Evolutionary conservation across 2,888 invertebrate genomes (phyloP).

Genomic region (Dolichopus griseipennis): DNA sequence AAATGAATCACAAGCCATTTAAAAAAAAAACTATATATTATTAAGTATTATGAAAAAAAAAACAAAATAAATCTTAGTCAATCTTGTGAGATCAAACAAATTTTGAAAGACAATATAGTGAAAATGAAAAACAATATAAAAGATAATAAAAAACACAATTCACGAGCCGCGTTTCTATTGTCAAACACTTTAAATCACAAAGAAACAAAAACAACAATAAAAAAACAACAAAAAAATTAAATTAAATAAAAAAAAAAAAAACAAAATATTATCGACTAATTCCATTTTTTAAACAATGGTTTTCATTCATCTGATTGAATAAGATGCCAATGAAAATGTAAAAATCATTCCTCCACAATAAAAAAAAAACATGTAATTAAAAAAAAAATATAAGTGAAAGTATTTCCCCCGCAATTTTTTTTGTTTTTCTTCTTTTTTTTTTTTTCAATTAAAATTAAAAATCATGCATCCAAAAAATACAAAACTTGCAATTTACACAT

Average conservation of each 20-base stretch:
- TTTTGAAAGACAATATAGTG: too few relatives aligned
- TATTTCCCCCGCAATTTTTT: background rate
- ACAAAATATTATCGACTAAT: background rate
- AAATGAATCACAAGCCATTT: too few relatives aligned
- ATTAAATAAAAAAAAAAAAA: too few relatives aligned
- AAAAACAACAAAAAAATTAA: too few relatives aligned
- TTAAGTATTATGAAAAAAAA: too few relatives aligned
- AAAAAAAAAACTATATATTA: too few relatives aligned
- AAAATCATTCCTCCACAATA: background rate
- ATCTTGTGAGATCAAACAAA: too few relatives aligned
- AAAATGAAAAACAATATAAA: background rate
- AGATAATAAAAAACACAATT: background rate
- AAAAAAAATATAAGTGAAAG: background rate
- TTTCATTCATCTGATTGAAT: background rate
- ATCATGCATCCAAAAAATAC: background rate
- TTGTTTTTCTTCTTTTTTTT: background rate
- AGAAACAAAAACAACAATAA: too few relatives aligned
- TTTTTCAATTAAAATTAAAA: constrained; percentile 3
- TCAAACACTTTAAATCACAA: background rate
- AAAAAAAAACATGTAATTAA: background rate
- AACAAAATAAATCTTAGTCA: too few relatives aligned
- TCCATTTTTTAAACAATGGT: background rate
- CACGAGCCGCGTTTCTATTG: background rate
- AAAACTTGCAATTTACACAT: background rate
- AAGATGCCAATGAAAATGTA: background rate